Evolutionary conservation across 2,797 vertebrate species (phyloP), one percentile per base, ranked within the genome.

Genomic region (Centroberyx gerrardi): DNA sequence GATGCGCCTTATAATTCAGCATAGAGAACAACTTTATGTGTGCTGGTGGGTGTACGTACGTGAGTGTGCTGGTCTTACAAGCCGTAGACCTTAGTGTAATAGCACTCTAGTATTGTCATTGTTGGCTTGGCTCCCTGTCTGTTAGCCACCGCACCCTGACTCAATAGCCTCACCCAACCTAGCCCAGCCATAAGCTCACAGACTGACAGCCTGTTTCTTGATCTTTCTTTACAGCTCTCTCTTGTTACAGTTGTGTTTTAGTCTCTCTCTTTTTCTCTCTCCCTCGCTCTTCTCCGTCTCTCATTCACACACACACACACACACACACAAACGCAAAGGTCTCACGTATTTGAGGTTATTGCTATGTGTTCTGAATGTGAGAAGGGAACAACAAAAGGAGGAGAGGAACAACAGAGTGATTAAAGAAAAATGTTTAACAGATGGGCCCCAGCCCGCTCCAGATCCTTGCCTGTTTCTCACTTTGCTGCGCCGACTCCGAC

Each of bases 361-460:
- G 78, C 76, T 80, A 46, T 65, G 78, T 80, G 82, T 86, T 88
- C 75, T 77, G 62, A 87, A 87, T 85, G 86, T 90, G 87, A 91
- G 84, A 84, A 88, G 78, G 81, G 83, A 88, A 93, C 85, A 90
- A 93, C 88, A 91, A 90, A 90, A 94, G 83, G 79, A 80, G 76
- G 81, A 89, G 79, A 90, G 90, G 84, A 94, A 94, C 92, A 94
- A 93, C 86, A 61, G 80, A 88, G 91, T 89, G 90, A 95, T 95
- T 94, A 94, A 84, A 86, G 82, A 90, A 36, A 91, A 92, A 95
- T 95, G 92, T 92, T 87, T 87, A 94, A 90, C 94, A 95, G 93
- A 95, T 96, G 95, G 92, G 85, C 79, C 62, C 40, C 82, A 89
- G 88, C 70, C 68, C 62, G 67, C 84, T 92, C 88, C 84, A 90